phyloP scores from a whole-genome alignment of 2,797 vertebrate species.

The Gymnothorax javanicus region DNA sequence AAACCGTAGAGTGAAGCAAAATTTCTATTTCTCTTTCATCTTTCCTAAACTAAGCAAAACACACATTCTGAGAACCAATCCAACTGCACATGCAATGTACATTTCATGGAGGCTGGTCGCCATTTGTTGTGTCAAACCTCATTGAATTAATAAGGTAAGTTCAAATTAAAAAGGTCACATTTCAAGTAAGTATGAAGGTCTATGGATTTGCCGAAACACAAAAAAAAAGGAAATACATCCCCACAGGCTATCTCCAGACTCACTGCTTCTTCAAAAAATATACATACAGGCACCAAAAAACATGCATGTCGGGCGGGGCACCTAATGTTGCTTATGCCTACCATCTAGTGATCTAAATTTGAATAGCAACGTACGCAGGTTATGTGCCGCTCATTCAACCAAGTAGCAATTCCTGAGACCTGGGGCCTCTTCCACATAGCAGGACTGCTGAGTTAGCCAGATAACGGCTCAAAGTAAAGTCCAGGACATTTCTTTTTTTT shows the following conservation, averaged over 20 bases:
- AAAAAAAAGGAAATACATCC: too few relatives aligned
- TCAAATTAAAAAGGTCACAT: too few relatives aligned
- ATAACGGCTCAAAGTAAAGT: too few relatives aligned
- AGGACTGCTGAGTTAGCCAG: too few relatives aligned
- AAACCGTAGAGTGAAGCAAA: background rate
- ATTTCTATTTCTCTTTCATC: too few relatives aligned
- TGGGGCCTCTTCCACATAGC: too few relatives aligned
- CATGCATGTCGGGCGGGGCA: background rate
- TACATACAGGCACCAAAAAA: background rate
- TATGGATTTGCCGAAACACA: background rate
- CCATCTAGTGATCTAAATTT: slow-evolving; percentile 25
- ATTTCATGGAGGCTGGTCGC: background rate
- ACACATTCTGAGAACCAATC: background rate
- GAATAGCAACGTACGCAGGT: background rate
- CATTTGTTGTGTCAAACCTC: background rate
- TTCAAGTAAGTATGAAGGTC: too few relatives aligned
- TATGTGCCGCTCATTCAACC: too few relatives aligned
- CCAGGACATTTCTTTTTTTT: too few relatives aligned
- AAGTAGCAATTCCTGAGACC: too few relatives aligned
- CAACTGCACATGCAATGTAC: background rate
- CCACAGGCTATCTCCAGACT: background rate
- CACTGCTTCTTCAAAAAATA: background rate
- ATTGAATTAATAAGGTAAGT: background rate
- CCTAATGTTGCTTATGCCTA: background rate
- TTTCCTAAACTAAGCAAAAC: background rate